phyloP scores from a whole-genome alignment of 2,113 vertebrate species.

The Corydoras sp. region DNA sequence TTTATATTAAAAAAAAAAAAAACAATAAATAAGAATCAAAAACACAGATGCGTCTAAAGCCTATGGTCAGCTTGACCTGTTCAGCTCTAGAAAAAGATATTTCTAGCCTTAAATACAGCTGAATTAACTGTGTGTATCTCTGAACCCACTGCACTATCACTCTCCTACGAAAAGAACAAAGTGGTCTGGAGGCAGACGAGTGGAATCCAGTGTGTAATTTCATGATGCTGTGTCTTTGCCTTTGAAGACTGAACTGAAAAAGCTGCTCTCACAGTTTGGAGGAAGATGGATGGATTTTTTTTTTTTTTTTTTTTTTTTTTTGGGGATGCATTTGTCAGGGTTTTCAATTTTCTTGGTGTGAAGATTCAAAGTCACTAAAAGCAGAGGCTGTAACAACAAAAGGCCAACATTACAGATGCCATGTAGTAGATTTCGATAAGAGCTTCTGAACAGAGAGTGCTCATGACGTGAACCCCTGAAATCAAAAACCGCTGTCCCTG shows the following conservation, averaged over 20 bases:
- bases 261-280: constrained; percentile 22
- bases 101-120: too few species aligned
- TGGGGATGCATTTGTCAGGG: not conserved
- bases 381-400: not conserved
- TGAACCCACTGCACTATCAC: not conserved
- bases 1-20: too few species aligned
- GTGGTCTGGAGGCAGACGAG: constrained; percentile 27
- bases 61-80: too few species aligned
- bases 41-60: too few species aligned
- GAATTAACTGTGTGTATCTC: too few species aligned
- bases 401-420: constrained; percentile 9
- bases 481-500: too few species aligned
- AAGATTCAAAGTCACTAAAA: not conserved
- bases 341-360: constrained; percentile 3
- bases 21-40: too few species aligned
- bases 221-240: constrained; percentile 23
- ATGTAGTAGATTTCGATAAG: not conserved
- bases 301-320: not conserved
- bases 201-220: constrained; percentile 44
- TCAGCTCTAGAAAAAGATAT: too few species aligned
- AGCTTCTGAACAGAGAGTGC: too few species aligned
- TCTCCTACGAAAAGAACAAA: constrained; percentile 1
- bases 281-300: not conserved
- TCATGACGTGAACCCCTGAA: too few species aligned
- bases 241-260: constrained; percentile 28